Conservation (phyloP, 2,888 invertebrate genomes). For the Emesis russula region DNA sequence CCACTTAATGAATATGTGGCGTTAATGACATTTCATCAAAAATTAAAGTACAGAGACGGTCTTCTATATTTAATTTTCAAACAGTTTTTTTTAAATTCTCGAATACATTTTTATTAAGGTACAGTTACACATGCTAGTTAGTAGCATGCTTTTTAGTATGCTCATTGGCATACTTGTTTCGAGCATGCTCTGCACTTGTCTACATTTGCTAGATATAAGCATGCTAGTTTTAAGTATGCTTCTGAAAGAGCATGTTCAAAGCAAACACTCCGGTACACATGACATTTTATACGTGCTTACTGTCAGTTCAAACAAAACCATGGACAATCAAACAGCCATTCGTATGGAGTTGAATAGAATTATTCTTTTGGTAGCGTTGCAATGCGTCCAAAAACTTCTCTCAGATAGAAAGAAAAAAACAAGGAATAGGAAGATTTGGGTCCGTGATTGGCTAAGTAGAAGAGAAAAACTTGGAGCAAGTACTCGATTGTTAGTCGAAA, state of each 20-base stretch:
- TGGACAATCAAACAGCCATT: neutral
- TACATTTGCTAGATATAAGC: constrained; percentile 2
- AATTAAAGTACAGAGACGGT: too few species aligned
- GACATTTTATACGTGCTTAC: constrained; percentile 2
- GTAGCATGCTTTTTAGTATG: neutral
- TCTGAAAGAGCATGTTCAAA: neutral
- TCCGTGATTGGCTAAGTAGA: neutral
- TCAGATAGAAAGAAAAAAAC: constrained; percentile 20
- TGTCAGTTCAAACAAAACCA: constrained; percentile 14
- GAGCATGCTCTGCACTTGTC: neutral
- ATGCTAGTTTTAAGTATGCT: constrained; percentile 11
- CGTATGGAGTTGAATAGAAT: neutral
- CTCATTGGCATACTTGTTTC: neutral
- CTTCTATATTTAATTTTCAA: too few species aligned
- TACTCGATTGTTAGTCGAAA: constrained; percentile 78
- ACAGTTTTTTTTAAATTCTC: too few species aligned
- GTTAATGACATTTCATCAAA: too few species aligned
- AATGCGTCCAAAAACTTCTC: neutral
- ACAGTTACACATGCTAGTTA: neutral
- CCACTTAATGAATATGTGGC: too few species aligned
- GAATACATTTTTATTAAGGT: neutral
- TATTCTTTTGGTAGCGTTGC: constrained; percentile 1
- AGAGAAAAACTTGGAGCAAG: neutral
- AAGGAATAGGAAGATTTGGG: constrained; percentile 28
- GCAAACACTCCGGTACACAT: neutral